These are phyloP conservation scores for Acronicta alni DNA, from an alignment of 2,888 invertebrate species.

Conservation along the genomic window DNA sequence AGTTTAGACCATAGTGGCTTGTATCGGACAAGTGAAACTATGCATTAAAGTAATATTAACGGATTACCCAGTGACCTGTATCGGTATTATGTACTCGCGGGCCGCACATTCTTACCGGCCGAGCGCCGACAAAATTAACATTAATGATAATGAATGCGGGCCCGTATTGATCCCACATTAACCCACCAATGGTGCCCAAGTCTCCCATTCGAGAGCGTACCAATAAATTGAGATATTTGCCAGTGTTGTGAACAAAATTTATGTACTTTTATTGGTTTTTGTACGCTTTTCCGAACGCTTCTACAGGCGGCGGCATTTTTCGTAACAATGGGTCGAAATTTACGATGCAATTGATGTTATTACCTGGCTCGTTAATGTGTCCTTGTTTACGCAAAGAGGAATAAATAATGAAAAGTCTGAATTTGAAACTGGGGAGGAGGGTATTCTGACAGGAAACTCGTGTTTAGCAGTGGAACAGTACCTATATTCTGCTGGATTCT, in stretches of 20 bases:
- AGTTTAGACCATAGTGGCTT: too few relatives aligned
- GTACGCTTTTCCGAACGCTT: slow-evolving; percentile 36
- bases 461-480: too few relatives aligned
- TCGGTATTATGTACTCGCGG: neutral
- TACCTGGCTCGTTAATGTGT: slow-evolving; percentile 41
- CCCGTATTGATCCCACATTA: slow-evolving; percentile 66
- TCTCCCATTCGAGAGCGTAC: slow-evolving; percentile 41
- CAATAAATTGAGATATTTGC: slow-evolving; percentile 58
- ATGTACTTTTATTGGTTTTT: slow-evolving; percentile 48
- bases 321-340: slow-evolving; percentile 42
- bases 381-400: slow-evolving; percentile 25
- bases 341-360: slow-evolving; percentile 42
- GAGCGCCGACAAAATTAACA: slow-evolving; percentile 64
- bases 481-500: too few relatives aligned
- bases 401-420: slow-evolving; percentile 11
- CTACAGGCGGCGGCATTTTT: slow-evolving; percentile 41
- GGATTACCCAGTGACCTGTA: slow-evolving; percentile 10
- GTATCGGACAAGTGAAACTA: slow-evolving; percentile 3
- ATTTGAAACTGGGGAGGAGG: slow-evolving; percentile 4
- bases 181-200: slow-evolving; percentile 47
- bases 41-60: neutral
- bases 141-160: slow-evolving; percentile 75
- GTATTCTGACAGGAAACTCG: too few relatives aligned
- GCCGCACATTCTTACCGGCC: slow-evolving; percentile 24
- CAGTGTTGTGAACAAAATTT: slow-evolving; percentile 48